Evolutionary conservation across 1,140 invertebrate species (phyloP), one percentile per base, ranked within the genome.

Genomic region (Helicoverpa zea): DNA sequence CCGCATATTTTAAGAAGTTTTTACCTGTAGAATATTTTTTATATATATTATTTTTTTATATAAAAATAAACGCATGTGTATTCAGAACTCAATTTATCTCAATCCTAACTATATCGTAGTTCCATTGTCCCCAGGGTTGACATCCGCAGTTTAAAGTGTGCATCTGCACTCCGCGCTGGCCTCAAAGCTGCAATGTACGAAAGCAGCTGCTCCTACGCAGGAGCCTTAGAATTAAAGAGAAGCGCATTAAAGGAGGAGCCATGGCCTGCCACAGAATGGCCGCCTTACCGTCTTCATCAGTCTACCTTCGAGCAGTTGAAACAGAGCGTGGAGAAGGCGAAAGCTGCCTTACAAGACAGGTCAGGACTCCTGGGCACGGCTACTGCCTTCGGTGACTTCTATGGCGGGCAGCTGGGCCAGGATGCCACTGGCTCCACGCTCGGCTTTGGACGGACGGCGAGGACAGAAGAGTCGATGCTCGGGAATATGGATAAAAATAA

Each of bases 131-230:
- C 1, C 85, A 95, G 93, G 91, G 84, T 94, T 73, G 90, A 94
- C 84, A 88, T 92, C 68, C 92, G 93, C 66, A 90, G 92, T 73
- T 80, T 94, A 73, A 94, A 92, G 90, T 93, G 92, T 88, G 94
- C 91, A 30, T 83, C 87, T 56, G 89, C 90, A 84, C 90, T 94
- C 51, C 88, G 92, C 52, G 87, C 89, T 54, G 89, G 89, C 52
- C 86, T 90, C 66, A 92, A 89, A 89, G 88, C 88, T 86, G 92
- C 91, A 59, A 98, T 98, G 98, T 98, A 98, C 96, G 98, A 98
- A 96, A 98, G 97, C 95, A 97, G 97, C 88, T 98, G 98, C 95
- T 98, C 97, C 92, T 98, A 98, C 95, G 97, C 97, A 92, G 97
- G 97, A 92, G 97, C 97, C 87, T 95, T 98, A 85, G 98, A 98